These are phyloP conservation scores for Lycaon pictus DNA, from an alignment of 2,113 vertebrate species.

Conservation along the genomic window DNA sequence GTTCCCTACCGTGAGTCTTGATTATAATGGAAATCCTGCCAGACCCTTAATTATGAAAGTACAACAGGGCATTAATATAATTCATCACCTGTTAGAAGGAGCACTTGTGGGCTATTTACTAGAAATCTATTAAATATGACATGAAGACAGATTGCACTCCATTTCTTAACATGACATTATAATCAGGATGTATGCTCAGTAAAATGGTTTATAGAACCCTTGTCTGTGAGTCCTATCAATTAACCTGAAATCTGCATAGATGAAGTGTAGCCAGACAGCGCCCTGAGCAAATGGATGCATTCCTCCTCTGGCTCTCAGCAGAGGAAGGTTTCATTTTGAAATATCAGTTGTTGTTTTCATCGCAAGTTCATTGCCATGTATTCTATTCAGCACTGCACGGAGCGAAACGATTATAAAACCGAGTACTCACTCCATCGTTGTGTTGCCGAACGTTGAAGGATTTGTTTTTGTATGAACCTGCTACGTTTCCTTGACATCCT, in stretches of 20 bases:
- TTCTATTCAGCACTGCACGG: background rate
- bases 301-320: slow-evolving; percentile 49
- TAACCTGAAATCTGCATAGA: slow-evolving; percentile 74
- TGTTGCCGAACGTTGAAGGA: slow-evolving; percentile 42
- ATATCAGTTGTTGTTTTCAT: slow-evolving; percentile 45
- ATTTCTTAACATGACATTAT: slow-evolving; percentile 84
- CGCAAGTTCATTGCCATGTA: slow-evolving; percentile 49
- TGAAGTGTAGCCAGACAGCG: slow-evolving; percentile 53
- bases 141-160: slow-evolving; percentile 85
- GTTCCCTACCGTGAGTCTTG: slow-evolving; percentile 10
- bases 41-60: slow-evolving; percentile 82
- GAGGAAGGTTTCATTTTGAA: slow-evolving; percentile 49
- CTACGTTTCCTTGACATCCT: slow-evolving; percentile 61
- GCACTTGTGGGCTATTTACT: slow-evolving; percentile 83
- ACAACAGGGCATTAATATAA: slow-evolving; percentile 74
- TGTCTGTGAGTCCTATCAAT: slow-evolving; percentile 78
- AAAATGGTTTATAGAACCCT: slow-evolving; percentile 82
- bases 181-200: slow-evolving; percentile 83
- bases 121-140: slow-evolving; percentile 87
- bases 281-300: slow-evolving; percentile 44
- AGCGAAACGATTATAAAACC: slow-evolving; percentile 11
- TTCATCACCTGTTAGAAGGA: slow-evolving; percentile 82
- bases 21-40: slow-evolving; percentile 78
- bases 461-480: slow-evolving; percentile 61
- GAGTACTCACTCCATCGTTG: background rate